phyloP scores from a whole-genome alignment of 2,888 invertebrate genomes.

The Oxystoma pomonae region DNA sequence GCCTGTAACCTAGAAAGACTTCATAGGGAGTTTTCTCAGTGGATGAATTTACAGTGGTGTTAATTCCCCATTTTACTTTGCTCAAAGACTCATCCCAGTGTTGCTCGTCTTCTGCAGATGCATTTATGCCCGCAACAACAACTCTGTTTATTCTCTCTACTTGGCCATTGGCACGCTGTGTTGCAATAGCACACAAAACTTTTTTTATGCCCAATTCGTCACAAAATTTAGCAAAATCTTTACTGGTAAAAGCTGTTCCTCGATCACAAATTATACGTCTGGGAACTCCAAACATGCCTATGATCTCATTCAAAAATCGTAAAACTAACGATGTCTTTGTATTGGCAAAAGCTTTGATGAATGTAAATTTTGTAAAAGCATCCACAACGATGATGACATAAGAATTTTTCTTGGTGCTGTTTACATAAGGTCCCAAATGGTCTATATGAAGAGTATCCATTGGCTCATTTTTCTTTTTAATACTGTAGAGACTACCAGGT shows the following conservation, averaged over 20 bases:
- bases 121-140: conserved; percentile 18
- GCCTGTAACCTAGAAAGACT: neutral
- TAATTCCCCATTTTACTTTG: conserved; percentile 19
- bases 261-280: conserved; percentile 38
- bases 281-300: conserved; percentile 33
- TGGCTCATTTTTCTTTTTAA: conserved; percentile 15
- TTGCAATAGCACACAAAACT: conserved; percentile 19
- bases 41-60: conserved; percentile 15
- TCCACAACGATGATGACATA: conserved; percentile 40
- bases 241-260: conserved; percentile 41
- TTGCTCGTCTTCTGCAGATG: conserved; percentile 13
- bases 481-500: conserved; percentile 17
- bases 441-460: conserved; percentile 34
- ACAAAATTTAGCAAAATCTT: conserved; percentile 37
- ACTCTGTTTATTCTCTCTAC: conserved; percentile 26
- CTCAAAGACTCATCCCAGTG: conserved; percentile 30
- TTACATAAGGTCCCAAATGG: conserved; percentile 43
- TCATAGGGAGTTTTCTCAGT: conserved; percentile 11
- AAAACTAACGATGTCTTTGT: conserved; percentile 34
- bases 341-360: conserved; percentile 34
- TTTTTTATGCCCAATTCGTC: conserved; percentile 30
- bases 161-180: conserved; percentile 38
- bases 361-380: conserved; percentile 40
- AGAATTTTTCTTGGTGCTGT: conserved; percentile 34
- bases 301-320: conserved; percentile 31